phyloP scores from a whole-genome alignment of 2,797 vertebrate species.

The Allobates femoralis region DNA sequence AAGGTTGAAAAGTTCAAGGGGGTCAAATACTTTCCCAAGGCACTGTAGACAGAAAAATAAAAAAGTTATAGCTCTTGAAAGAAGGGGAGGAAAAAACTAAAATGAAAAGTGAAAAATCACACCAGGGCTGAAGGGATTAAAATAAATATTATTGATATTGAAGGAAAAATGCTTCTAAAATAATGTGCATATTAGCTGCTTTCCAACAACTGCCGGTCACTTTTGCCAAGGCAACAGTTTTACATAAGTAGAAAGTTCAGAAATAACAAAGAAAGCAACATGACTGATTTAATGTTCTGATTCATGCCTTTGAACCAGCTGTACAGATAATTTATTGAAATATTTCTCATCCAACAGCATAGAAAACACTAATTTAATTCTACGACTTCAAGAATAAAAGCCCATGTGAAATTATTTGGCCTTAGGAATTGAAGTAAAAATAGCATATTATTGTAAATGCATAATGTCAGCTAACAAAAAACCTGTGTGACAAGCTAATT shows the following conservation, averaged over 20 bases:
- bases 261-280: neutral
- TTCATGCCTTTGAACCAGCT: neutral
- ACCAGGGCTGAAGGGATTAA: too few relatives aligned
- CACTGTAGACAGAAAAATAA: too few relatives aligned
- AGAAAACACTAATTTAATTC: constrained; percentile 14
- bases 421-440: constrained; percentile 4
- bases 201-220: too few relatives aligned
- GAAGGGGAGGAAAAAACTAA: too few relatives aligned
- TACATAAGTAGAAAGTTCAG: neutral
- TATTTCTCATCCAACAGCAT: constrained; percentile 4
- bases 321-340: constrained; percentile 14
- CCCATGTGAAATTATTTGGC: constrained; percentile 7
- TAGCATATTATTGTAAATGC: constrained; percentile 14
- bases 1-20: too few relatives aligned
- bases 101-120: too few relatives aligned
- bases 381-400: neutral
- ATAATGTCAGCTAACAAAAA: constrained; percentile 25
- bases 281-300: neutral
- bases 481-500: constrained; percentile 17
- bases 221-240: too few relatives aligned
- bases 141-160: too few relatives aligned
- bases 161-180: too few relatives aligned
- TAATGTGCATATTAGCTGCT: too few relatives aligned
- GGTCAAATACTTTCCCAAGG: too few relatives aligned
- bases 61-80: too few relatives aligned